phyloP scores from a whole-genome alignment of 2,888 invertebrate genomes.

The Dioctria rufipes region DNA sequence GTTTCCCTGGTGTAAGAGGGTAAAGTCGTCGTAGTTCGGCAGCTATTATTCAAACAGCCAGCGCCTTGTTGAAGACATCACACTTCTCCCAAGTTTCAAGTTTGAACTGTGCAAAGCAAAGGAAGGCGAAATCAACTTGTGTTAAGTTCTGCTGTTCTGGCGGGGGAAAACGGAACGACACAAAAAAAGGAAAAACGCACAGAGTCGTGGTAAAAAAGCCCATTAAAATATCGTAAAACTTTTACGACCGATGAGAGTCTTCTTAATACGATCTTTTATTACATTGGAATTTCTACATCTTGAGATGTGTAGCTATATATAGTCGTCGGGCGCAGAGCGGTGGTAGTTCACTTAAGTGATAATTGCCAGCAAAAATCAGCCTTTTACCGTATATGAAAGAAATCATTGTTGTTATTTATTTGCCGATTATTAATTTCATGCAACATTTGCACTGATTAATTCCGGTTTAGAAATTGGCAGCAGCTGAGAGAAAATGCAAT shows the following conservation, averaged over 20 bases:
- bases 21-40: not conserved
- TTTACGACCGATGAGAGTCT: slow-evolving; percentile 70
- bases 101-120: not conserved
- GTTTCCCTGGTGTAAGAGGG: not conserved
- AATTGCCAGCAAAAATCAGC: slow-evolving; percentile 41
- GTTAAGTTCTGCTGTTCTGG: not conserved
- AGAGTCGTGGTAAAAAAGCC: slow-evolving; percentile 65
- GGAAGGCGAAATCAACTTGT: slow-evolving; percentile 19
- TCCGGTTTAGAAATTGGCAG: not conserved
- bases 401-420: slow-evolving; percentile 50
- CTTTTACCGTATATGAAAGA: slow-evolving; percentile 36
- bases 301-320: slow-evolving; percentile 20
- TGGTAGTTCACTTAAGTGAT: slow-evolving; percentile 27
- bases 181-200: slow-evolving; percentile 24
- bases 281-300: slow-evolving; percentile 67
- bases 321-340: slow-evolving; percentile 13
- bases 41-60: not conserved
- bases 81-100: not conserved
- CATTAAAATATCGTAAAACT: slow-evolving; percentile 71
- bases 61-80: not conserved
- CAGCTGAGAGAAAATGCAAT: slow-evolving; percentile 2
- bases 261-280: slow-evolving; percentile 70
- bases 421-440: slow-evolving; percentile 50
- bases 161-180: slow-evolving; percentile 38
- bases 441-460: slow-evolving; percentile 51